These are phyloP conservation scores for Philypnodon macrostomus DNA, from an alignment of 2,797 vertebrate genomes.

Conservation along the genomic window DNA sequence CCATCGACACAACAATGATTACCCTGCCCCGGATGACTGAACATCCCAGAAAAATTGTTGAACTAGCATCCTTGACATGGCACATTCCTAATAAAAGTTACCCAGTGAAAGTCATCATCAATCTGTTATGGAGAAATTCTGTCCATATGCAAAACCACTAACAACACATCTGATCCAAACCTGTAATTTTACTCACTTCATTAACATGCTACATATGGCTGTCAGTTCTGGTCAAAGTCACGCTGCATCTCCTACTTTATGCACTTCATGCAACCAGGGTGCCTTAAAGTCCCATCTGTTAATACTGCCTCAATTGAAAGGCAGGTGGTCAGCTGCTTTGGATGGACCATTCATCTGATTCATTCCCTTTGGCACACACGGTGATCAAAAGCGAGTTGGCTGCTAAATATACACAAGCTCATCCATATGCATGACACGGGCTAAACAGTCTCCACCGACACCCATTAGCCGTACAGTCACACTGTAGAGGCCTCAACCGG, in stretches of 20 bases:
- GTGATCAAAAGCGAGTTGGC: slow-evolving; percentile 70
- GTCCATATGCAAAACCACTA: no score
- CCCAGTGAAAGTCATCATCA: background rate
- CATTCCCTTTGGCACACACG: slow-evolving; percentile 44
- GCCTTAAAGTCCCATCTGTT: slow-evolving; percentile 50
- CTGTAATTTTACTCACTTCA: background rate
- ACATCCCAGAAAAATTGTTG: no score
- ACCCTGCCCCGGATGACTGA: no score
- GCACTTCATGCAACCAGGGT: slow-evolving; percentile 5
- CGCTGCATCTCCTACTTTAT: slow-evolving; percentile 9
- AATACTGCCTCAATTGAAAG: slow-evolving; percentile 44
- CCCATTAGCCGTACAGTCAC: slow-evolving; percentile 67
- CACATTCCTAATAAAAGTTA: background rate
- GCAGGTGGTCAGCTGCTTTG: slow-evolving; percentile 67
- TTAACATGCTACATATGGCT: slow-evolving; percentile 1
- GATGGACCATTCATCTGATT: slow-evolving; percentile 52
- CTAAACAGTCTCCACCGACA: slow-evolving; percentile 70
- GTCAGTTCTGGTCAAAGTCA: slow-evolving; percentile 6
- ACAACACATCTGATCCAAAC: no score
- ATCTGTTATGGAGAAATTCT: background rate
- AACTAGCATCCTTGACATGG: no score
- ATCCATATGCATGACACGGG: slow-evolving; percentile 76
- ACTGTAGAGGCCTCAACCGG: slow-evolving; percentile 56
- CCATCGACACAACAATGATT: no score
- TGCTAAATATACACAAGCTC: slow-evolving; percentile 68